These are phyloP conservation scores for Rhogogaster chlorosoma DNA, from an alignment of 2,888 invertebrate genomes.

Conservation along the genomic window DNA sequence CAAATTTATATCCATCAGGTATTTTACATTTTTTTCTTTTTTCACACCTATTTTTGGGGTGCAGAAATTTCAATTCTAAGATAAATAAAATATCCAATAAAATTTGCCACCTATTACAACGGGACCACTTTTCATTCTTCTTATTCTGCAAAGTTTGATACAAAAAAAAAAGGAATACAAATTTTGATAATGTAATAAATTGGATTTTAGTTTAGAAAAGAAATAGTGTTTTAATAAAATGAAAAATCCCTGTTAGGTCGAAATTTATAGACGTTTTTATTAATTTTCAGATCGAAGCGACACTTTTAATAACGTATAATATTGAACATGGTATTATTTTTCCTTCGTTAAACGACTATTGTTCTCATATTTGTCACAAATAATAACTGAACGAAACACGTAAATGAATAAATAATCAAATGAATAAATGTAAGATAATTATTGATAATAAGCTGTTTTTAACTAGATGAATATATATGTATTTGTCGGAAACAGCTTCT, in stretches of 20 bases:
- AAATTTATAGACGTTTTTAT: neutral
- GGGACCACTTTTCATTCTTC: neutral
- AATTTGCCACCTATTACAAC: neutral
- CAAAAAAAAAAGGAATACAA: neutral
- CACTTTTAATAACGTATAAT: neutral
- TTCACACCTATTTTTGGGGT: neutral
- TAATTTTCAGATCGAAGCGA: neutral
- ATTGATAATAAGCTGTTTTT: conserved; percentile 9
- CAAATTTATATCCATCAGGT: neutral
- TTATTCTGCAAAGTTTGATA: neutral
- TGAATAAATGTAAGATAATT: neutral
- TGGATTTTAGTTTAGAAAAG: neutral
- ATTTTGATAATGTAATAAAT: neutral
- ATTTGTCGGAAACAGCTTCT: conserved; percentile 16
- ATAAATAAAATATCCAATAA: neutral
- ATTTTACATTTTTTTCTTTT: neutral
- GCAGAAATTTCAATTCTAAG: neutral
- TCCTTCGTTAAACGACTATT: neutral
- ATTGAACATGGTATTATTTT: conserved; percentile 17
- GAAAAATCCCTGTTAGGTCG: neutral
- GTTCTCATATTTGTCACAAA: neutral
- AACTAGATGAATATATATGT: neutral
- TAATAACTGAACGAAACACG: neutral
- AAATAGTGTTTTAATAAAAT: neutral
- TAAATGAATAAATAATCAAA: neutral